These are phyloP conservation scores for Protodeltote pygarga DNA, from an alignment of 2,888 invertebrate species.

Conservation along the genomic window DNA sequence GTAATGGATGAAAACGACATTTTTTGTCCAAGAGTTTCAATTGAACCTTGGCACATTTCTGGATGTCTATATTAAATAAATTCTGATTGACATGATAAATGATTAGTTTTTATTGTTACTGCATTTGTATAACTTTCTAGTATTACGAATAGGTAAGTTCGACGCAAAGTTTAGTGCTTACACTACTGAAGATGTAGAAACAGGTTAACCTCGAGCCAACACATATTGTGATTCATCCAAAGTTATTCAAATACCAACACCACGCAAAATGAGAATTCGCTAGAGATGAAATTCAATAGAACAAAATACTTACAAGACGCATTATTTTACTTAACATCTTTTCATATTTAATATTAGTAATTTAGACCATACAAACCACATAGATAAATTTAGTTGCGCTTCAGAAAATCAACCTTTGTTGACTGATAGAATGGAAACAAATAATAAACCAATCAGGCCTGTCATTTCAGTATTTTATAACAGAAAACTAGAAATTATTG, in stretches of 20 bases:
- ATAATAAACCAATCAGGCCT: slow-evolving; percentile 15
- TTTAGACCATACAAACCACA: slow-evolving; percentile 1
- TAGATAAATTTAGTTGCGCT: slow-evolving; percentile 8
- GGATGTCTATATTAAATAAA: background rate
- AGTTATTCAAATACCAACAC: slow-evolving; percentile 24
- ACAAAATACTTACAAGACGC: background rate
- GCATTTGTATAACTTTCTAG: slow-evolving; percentile 11
- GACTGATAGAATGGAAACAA: slow-evolving; percentile 8
- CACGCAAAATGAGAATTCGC: slow-evolving; percentile 1
- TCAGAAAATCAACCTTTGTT: slow-evolving; percentile 19
- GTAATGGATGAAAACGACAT: too few species aligned
- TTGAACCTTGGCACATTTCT: slow-evolving; percentile 25
- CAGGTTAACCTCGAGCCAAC: slow-evolving; percentile 58
- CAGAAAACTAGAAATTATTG: too few species aligned
- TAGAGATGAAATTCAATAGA: slow-evolving; percentile 3
- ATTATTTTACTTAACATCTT: background rate
- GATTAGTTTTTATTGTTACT: slow-evolving; percentile 18
- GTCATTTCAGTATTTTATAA: slow-evolving; percentile 8
- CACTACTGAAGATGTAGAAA: slow-evolving; percentile 47
- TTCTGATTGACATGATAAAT: slow-evolving; percentile 5
- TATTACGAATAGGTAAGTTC: slow-evolving; percentile 31
- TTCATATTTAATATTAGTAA: slow-evolving; percentile 3
- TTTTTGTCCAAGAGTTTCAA: too few species aligned
- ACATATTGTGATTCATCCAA: slow-evolving; percentile 33
- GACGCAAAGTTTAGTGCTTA: slow-evolving; percentile 18